phyloP scores from a whole-genome alignment of 1,140 invertebrate species.

The Elymnias hypermnestra region DNA sequence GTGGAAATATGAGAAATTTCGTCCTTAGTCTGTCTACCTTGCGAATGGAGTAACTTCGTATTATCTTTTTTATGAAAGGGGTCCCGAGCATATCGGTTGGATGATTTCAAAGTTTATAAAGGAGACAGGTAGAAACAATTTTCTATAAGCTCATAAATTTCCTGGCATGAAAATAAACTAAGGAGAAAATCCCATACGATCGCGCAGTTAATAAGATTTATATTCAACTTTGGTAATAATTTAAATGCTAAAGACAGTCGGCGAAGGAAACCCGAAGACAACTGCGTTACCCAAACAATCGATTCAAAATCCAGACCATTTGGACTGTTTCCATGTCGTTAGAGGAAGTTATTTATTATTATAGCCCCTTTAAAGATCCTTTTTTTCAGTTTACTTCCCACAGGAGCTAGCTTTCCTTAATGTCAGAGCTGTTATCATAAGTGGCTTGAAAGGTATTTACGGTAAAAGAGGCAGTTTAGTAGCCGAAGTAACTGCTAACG shows the following conservation, averaged over 20 bases:
- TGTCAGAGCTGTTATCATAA: constrained; percentile 17
- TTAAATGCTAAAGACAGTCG: constrained; percentile 8
- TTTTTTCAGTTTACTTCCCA: constrained; percentile 26
- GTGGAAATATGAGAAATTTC: no score
- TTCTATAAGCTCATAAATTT: no score
- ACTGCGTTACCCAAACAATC: constrained; percentile 29
- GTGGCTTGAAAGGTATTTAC: constrained; percentile 12
- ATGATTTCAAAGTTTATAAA: no score
- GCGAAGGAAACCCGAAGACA: constrained; percentile 15
- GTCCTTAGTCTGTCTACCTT: no score
- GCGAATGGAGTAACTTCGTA: no score
- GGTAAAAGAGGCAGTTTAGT: not conserved
- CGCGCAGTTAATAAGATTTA: constrained; percentile 8
- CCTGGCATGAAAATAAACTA: no score
- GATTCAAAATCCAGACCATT: constrained; percentile 32
- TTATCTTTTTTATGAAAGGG: no score
- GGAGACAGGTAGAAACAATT: no score
- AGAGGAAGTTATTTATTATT: constrained; percentile 34
- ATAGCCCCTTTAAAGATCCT: constrained; percentile 26
- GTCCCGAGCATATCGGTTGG: no score
- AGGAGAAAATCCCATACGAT: not conserved
- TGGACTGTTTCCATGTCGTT: constrained; percentile 35
- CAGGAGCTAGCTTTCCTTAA: constrained; percentile 16
- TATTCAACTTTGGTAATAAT: constrained; percentile 2
- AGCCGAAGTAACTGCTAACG: no score